Conservation (phyloP, 2,888 invertebrate species). For the Pardosa pseudoannulata region DNA sequence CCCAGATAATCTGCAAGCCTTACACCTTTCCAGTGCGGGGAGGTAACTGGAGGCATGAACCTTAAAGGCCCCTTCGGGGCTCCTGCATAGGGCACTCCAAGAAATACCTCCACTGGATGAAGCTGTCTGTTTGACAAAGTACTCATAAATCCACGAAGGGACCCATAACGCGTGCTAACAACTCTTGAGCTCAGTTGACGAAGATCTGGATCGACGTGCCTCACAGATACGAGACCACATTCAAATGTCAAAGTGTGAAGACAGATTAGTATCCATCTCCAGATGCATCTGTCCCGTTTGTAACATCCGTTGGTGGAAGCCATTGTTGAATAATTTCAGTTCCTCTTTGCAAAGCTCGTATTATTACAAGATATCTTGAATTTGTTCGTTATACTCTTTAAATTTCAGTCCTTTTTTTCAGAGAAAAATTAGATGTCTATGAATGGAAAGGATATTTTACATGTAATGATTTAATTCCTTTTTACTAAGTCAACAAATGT, state of each 20-base stretch:
- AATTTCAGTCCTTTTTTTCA: too few relatives aligned
- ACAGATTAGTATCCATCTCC: slow-evolving; percentile 27
- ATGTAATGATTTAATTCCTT: too few relatives aligned
- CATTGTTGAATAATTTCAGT: not conserved
- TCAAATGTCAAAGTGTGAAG: slow-evolving; percentile 40
- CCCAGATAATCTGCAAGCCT: slow-evolving; percentile 75
- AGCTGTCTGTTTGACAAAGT: slow-evolving; percentile 78
- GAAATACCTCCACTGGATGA: slow-evolving; percentile 90
- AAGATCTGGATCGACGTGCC: slow-evolving; percentile 56
- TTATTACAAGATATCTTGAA: too few relatives aligned
- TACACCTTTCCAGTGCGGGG: slow-evolving; percentile 77
- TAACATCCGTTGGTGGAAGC: not conserved
- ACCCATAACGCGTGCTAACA: slow-evolving; percentile 77
- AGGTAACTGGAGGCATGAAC: slow-evolving; percentile 78
- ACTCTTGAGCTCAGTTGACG: slow-evolving; percentile 74
- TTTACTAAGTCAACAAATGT: too few relatives aligned
- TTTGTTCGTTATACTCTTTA: too few relatives aligned
- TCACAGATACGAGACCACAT: slow-evolving; percentile 26
- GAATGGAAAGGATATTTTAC: too few relatives aligned
- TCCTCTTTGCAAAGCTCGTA: too few relatives aligned
- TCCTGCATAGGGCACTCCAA: slow-evolving; percentile 79
- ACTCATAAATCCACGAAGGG: slow-evolving; percentile 76
- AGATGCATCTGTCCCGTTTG: slow-evolving; percentile 11
- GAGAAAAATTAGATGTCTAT: too few relatives aligned
- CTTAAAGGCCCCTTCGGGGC: slow-evolving; percentile 76